Conservation (phyloP, 2,797 vertebrate species). For the Labeo calbasu region DNA sequence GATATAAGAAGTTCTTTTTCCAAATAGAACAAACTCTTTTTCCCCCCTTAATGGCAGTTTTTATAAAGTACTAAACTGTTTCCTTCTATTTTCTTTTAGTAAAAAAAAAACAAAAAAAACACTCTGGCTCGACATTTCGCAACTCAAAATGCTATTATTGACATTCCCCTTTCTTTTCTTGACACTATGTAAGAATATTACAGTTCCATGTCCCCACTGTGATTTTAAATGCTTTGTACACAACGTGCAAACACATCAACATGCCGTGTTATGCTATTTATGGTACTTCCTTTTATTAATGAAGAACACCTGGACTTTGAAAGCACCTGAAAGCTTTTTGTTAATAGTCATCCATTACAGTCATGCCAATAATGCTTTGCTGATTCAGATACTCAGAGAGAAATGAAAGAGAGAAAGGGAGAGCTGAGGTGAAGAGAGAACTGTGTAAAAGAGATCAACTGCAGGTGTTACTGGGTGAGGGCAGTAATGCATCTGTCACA, state of each 20-base stretch:
- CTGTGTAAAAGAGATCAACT: not conserved
- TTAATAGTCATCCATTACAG: slow-evolving; percentile 7
- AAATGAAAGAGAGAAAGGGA: not conserved
- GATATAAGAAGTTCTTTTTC: not conserved
- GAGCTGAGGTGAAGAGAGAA: not conserved
- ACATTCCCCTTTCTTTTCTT: not conserved
- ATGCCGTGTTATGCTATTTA: not conserved
- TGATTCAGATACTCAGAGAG: not conserved
- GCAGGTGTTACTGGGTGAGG: slow-evolving; percentile 17
- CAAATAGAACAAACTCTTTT: not conserved
- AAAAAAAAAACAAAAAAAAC: not conserved
- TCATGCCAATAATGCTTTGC: not conserved
- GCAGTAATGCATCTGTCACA: not conserved
- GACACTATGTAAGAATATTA: not conserved
- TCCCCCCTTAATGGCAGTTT: not conserved
- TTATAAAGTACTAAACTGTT: not conserved
- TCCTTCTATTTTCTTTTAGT: not conserved
- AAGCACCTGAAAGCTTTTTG: slow-evolving; percentile 26
- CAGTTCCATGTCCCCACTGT: not conserved
- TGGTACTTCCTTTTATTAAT: slow-evolving; percentile 9
- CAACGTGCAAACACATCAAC: not conserved
- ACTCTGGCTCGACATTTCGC: not conserved
- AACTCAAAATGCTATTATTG: not conserved
- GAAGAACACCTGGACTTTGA: slow-evolving; percentile 11
- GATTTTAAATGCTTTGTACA: slow-evolving; percentile 6